A percentile compares a stretch with the other conserved stretches of the same genome.
phyloP scores from a whole-genome alignment of 2,113 vertebrate genomes.

The Ceuthmochares aereus region DNA sequence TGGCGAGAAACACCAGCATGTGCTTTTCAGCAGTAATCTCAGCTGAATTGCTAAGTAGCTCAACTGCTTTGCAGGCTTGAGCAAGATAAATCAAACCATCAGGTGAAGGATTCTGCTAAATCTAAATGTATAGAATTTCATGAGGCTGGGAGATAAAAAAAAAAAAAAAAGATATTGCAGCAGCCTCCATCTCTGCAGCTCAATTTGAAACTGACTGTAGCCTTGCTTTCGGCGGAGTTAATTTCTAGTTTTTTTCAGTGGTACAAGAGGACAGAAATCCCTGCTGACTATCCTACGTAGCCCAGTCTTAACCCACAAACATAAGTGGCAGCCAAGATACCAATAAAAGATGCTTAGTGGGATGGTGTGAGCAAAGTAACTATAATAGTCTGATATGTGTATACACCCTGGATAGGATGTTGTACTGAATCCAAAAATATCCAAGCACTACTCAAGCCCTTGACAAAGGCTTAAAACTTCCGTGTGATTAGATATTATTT shows the following conservation, averaged over 20 bases:
- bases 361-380: conserved; percentile 29
- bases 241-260: conserved; percentile 5
- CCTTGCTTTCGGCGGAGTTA: background rate
- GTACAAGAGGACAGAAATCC: conserved; percentile 12
- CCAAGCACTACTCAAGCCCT: background rate
- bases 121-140: background rate
- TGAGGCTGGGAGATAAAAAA: background rate
- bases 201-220: background rate
- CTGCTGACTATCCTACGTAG: background rate
- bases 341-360: conserved; percentile 39
- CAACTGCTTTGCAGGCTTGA: background rate
- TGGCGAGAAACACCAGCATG: background rate
- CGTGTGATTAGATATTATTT: background rate
- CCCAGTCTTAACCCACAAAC: conserved; percentile 16
- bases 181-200: background rate
- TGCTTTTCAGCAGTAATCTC: background rate
- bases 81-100: conserved; percentile 19
- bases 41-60: conserved; percentile 14
- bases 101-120: conserved; percentile 12
- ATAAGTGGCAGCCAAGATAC: conserved; percentile 19
- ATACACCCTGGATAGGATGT: background rate
- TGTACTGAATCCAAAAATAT: background rate
- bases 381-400: conserved; percentile 8
- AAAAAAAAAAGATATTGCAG: background rate
- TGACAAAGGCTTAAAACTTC: background rate